Evolutionary conservation across 2,797 vertebrate species (phyloP), one percentile per base, ranked within the genome.

Genomic region (Phataginus tricuspis): DNA sequence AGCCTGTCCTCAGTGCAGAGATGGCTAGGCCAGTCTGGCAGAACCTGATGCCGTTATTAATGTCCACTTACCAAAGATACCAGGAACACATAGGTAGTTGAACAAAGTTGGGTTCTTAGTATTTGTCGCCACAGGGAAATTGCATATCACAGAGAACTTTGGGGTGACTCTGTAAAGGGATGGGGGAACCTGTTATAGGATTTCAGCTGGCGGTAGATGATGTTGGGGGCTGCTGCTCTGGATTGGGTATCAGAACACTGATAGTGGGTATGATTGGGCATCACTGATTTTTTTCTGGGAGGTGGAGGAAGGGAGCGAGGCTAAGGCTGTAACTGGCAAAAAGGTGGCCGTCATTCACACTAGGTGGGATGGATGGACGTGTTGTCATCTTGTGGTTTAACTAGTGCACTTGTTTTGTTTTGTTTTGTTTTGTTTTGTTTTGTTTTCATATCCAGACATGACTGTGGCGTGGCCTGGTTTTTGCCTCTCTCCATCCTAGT

Each of bases 401-500:
- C n/a, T 34, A 15, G 31, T 1, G n/a, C 1, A 63, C 89, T 55
- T 71, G 39, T n/a, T 31, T 37, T 37, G 37, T 0, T 55, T 75
- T 74, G 45, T n/a, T 31, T 37, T 37, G 37, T 0, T 55, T 75
- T 74, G 45, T 75, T 49, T 37, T 18, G n/a, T 72, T 83, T 72
- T 42, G 34, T 90, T 55, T 88, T 45, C 9, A n/a, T 68, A 71
- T 83, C 78, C 59, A 89, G 0, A 61, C 42, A 45, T 45, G 74
- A 83, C n/a, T 34, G 18, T 12, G 5, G 45, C 75, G 45, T 34
- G 59, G 64, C 21, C 63, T 91, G 82, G 61, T 51, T 80, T 93
- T 82, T 79, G 78, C 31, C 77, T 92, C 74, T 31, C 74, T 72
- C 83, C 42, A 55, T n/a, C 88, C 77, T 1, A 25, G 69, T 71